Base-by-base conservation (phyloP, 1,140 invertebrate genomes). In the Sycophaga agraensis region DNA sequence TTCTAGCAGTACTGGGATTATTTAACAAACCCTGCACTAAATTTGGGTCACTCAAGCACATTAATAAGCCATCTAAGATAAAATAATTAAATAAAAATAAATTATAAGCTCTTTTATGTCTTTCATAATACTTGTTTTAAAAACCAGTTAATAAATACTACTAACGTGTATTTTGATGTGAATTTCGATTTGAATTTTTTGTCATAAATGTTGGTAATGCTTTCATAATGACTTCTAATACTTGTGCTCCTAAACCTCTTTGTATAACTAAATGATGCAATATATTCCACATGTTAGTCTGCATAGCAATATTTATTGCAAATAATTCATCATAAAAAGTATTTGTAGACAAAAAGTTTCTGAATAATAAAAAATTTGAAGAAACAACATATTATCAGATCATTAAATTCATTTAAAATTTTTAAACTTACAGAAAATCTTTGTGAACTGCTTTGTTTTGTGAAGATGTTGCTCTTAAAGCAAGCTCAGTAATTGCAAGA, bases 301-400 rank as follows among this genome's bases (percentile, higher is more conserved):
- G 82, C 70, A 83, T 82, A 67, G 84, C 82, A 19, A 90, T 82
- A 70, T 84, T 85, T 22, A 91, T 82, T 34, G 87, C 87, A 68
- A 86, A 73, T 28, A 84, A 80, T 74, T 90, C 88, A 73, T 89
- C 87, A 69, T 89, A 90, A 73, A 85, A 85, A 60, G 83, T 83
- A 78, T 88, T 88, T 63, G 85, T 85, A 37, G 84, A 80, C 59
- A 90, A 75, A 76, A 90, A 89, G 54, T 86, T 81, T 72, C 87
- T 89, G 60, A 56, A 63, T 21, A 51, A 37, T 22, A 31, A 11
- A 31, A 0, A 34, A 34, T 35, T 12, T 37, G 2, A 35, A 31
- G 4, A 6, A 22, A 22, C 45, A 60, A 22, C 19, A 40, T 43
- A 51, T 16, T 17, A 17, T 17, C 31, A 2, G 6, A 14, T n/a